Evolutionary conservation across 2,888 invertebrate species (phyloP).

Genomic region (Pyrgus malvae): DNA sequence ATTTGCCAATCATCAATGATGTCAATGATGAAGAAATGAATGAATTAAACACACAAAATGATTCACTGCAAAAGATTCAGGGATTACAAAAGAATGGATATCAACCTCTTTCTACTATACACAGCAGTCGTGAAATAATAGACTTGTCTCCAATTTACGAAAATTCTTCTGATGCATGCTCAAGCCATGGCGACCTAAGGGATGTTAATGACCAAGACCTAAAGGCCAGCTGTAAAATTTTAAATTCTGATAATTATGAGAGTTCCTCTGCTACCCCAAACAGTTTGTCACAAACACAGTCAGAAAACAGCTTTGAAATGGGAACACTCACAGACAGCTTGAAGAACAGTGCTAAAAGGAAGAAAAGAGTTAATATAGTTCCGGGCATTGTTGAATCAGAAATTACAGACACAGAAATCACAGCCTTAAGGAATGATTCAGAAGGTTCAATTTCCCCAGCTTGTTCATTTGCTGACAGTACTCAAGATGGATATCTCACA

Average conservation of each 20-base stretch:
- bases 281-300: slow-evolving; percentile 73
- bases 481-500: slow-evolving; percentile 83
- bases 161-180: slow-evolving; percentile 77
- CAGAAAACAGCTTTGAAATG: slow-evolving; percentile 77
- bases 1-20: slow-evolving; percentile 71
- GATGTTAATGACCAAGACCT: slow-evolving; percentile 62
- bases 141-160: slow-evolving; percentile 77
- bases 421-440: slow-evolving; percentile 63
- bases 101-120: slow-evolving; percentile 57
- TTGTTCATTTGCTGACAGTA: slow-evolving; percentile 76
- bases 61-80: slow-evolving; percentile 42
- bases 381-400: slow-evolving; percentile 72
- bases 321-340: slow-evolving; percentile 68
- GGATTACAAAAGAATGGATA: slow-evolving; percentile 65
- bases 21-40: slow-evolving; percentile 76
- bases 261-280: slow-evolving; percentile 70
- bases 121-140: slow-evolving; percentile 69
- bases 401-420: slow-evolving; percentile 66
- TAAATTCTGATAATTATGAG: slow-evolving; percentile 64
- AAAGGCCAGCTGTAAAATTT: slow-evolving; percentile 57
- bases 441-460: slow-evolving; percentile 80
- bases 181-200: slow-evolving; percentile 71
- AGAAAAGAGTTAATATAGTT: slow-evolving; percentile 85
- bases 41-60: slow-evolving; percentile 48
- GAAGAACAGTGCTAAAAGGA: slow-evolving; percentile 74